Base-by-base conservation (phyloP, 2,113 vertebrate genomes). In the Entomyzon cyanotis region DNA sequence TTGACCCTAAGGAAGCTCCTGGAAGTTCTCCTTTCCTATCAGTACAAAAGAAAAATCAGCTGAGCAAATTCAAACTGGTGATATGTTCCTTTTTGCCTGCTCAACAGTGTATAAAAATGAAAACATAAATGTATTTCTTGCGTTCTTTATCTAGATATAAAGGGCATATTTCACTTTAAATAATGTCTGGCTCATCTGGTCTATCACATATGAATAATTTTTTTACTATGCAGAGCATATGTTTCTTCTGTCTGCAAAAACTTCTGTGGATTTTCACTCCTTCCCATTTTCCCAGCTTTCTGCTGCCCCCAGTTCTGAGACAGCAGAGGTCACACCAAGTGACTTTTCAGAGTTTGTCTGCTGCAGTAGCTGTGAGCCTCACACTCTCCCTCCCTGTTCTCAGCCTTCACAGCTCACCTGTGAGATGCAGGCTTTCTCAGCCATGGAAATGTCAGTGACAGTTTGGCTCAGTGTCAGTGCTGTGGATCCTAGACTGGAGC, bases 371-470 rank as follows among this genome's bases (percentile, higher is more conserved):
- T 97, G 59, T 18, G 63, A 75, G 87, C 65, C 95, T 97, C 91
- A 89, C 84, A 78, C 82, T 70, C 79, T 46, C n/a, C 19, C 44
- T 94, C 41, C 17, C 81, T 86, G 53, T 84, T 96, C 96, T 84
- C 67, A 93, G 84, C 62, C 95, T 94, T 96, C 96, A 91, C 75
- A 91, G 90, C 83, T 97, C 97, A 97, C 97, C 96, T 97, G 84
- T 82, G 94, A 97, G 96, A 94, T 71, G 77, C 87, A n/a, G 95
- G 58, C 64, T 70, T 92, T 88, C 53, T 52, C 74, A 89, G 95
- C 90, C 92, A 42, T 53, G 88, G 80, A 97, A 97, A 98, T 98
- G 94, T 89, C 96, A 97, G 13, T 96, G 95, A 76, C 95, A 96
- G 93, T 96, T 94, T 81, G 84, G 90, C 78, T 97, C 96, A 97